A percentile compares a stretch with the other conserved stretches of the same genome.
These are phyloP conservation scores for Melanostoma scalare DNA, from an alignment of 2,888 invertebrate genomes.

Conservation along the genomic window DNA sequence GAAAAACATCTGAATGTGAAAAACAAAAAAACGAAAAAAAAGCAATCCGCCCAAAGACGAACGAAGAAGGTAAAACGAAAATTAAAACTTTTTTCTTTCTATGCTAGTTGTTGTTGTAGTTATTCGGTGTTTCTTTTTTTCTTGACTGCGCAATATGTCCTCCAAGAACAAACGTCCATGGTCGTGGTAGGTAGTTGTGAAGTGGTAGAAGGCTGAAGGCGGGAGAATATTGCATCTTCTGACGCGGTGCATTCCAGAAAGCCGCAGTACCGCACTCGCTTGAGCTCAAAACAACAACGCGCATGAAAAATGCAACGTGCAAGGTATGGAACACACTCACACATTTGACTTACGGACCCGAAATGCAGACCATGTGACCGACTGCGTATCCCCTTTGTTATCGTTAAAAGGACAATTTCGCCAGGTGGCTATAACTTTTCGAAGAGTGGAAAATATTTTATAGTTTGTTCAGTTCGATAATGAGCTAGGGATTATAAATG, in stretches of 20 bases:
- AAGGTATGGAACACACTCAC: conserved; percentile 47
- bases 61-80: conserved; percentile 30
- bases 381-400: conserved; percentile 20
- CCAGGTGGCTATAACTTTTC: background rate
- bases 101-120: conserved; percentile 7
- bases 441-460: background rate
- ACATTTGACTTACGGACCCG: conserved; percentile 7
- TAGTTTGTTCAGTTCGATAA: too few relatives aligned
- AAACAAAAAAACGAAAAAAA: conserved; percentile 8
- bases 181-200: background rate
- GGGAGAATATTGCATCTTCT: conserved; percentile 63
- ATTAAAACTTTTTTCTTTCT: background rate
- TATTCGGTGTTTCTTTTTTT: conserved; percentile 16
- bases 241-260: conserved; percentile 65
- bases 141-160: conserved; percentile 67
- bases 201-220: conserved; percentile 44
- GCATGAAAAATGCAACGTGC: conserved; percentile 53
- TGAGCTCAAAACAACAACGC: conserved; percentile 17
- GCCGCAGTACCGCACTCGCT: background rate
- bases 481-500: too few relatives aligned
- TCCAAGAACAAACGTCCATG: conserved; percentile 40
- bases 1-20: conserved; percentile 55
- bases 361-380: conserved; percentile 53
- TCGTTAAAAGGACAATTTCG: background rate
- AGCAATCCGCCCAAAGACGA: conserved; percentile 23